Evolutionary conservation across 2,113 vertebrate species (phyloP).

Genomic region (Hirundichthys speculiger): DNA sequence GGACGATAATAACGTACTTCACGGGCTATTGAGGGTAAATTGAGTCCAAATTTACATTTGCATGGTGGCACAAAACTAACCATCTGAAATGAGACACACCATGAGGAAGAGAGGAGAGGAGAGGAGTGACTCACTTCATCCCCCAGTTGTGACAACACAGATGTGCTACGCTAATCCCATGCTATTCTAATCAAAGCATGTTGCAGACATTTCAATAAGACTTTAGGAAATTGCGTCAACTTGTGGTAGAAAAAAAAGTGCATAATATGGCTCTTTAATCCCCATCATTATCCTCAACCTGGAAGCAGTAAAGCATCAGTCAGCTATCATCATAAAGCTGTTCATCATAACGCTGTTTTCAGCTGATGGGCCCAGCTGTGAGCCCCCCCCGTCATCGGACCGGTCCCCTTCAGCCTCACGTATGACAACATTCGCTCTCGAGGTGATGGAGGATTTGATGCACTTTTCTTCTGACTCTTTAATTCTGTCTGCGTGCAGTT

Average conservation of each 20-base stretch:
- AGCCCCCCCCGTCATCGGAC: slow-evolving; percentile 31
- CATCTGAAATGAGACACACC: too few relatives aligned
- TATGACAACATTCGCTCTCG: neutral
- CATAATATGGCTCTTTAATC: slow-evolving; percentile 35
- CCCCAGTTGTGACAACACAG: too few relatives aligned
- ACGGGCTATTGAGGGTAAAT: too few relatives aligned
- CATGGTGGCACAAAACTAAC: too few relatives aligned
- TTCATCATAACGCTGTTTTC: slow-evolving; percentile 51
- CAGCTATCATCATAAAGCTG: slow-evolving; percentile 56
- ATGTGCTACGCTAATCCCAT: neutral
- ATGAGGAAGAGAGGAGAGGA: too few relatives aligned
- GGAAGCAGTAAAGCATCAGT: slow-evolving; percentile 52
- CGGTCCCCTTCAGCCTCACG: slow-evolving; percentile 10
- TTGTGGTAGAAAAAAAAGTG: neutral
- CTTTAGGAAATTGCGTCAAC: neutral
- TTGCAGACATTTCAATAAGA: neutral
- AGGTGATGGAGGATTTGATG: neutral
- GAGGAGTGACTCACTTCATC: too few relatives aligned
- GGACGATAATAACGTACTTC: too few relatives aligned
- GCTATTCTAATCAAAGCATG: neutral
- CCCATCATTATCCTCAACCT: slow-evolving; percentile 59
- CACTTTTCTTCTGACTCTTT: slow-evolving; percentile 8
- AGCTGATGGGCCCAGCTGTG: slow-evolving; percentile 40
- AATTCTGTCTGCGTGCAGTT: neutral
- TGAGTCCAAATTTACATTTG: too few relatives aligned